Percentiles rank a stretch among this genome's conserved stretches.
phyloP scores from a whole-genome alignment of 2,113 vertebrate species.

The Clarias macrocephalus region DNA sequence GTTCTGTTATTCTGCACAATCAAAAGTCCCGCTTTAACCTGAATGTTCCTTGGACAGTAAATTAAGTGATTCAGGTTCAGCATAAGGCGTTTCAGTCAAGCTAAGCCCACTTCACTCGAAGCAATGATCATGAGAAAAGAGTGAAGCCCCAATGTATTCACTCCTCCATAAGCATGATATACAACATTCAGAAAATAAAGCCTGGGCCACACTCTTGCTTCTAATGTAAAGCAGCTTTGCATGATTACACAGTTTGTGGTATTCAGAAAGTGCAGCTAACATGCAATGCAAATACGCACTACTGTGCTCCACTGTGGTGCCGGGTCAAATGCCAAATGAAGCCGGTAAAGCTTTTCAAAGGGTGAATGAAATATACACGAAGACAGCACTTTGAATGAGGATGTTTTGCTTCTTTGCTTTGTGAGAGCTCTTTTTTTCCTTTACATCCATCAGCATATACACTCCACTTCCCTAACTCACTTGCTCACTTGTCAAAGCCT shows the following conservation, averaged over 20 bases:
- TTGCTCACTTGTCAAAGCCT: slow-evolving; percentile 64
- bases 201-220: not conserved
- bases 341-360: not conserved
- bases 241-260: not conserved
- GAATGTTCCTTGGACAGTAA: not conserved
- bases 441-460: slow-evolving; percentile 1
- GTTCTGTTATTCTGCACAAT: too few species aligned
- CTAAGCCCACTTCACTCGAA: not conserved
- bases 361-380: slow-evolving; percentile 3
- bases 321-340: not conserved
- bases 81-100: not conserved
- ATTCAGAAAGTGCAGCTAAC: slow-evolving; percentile 16
- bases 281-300: slow-evolving; percentile 1
- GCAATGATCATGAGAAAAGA: not conserved
- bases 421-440: not conserved
- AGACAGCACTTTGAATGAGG: not conserved
- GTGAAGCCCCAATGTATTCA: not conserved
- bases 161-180: not conserved
- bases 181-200: not conserved
- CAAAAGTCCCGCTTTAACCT: too few species aligned
- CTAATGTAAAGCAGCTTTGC: slow-evolving; percentile 9
- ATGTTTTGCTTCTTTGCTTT: not conserved
- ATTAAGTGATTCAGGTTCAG: not conserved
- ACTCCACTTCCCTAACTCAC: not conserved
- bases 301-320: not conserved